Evolutionary conservation across 2,113 vertebrate genomes (phyloP).

Genomic region (Calidris pygmaea): DNA sequence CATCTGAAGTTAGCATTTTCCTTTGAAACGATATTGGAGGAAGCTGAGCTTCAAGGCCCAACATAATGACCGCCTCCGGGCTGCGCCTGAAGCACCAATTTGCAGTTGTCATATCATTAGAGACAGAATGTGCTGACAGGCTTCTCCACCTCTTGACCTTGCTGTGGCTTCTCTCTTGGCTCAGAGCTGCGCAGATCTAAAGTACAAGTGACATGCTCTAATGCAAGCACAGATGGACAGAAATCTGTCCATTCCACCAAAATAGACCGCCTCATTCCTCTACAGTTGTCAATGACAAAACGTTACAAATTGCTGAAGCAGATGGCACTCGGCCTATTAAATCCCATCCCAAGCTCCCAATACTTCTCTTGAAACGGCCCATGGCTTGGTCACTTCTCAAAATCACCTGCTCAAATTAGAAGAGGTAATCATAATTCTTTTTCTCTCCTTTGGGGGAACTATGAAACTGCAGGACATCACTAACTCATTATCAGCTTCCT

Average conservation of each 20-base stretch:
- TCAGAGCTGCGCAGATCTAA: constrained; percentile 75
- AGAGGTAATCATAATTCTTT: not conserved
- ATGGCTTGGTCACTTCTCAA: constrained; percentile 38
- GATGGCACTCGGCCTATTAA: constrained; percentile 75
- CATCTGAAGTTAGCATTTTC: constrained; percentile 56
- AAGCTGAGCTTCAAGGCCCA: constrained; percentile 55
- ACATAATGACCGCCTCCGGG: constrained; percentile 65
- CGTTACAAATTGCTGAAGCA: constrained; percentile 76
- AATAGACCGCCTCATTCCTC: constrained; percentile 72
- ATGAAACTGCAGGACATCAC: not conserved
- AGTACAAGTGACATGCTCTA: constrained; percentile 78
- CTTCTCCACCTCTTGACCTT: constrained; percentile 78
- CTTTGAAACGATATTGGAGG: constrained; percentile 40
- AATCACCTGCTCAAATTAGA: constrained; percentile 6
- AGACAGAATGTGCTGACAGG: constrained; percentile 74
- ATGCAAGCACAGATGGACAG: constrained; percentile 83
- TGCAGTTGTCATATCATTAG: constrained; percentile 71
- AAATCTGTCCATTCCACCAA: constrained; percentile 80
- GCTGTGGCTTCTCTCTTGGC: constrained; percentile 68
- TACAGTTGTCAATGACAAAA: constrained; percentile 78
- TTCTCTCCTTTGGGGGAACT: not conserved
- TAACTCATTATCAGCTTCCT: not conserved
- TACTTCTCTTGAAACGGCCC: constrained; percentile 45
- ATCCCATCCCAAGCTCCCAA: constrained; percentile 48
- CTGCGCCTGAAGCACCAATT: constrained; percentile 47